A percentile compares a stretch with the other conserved stretches of the same genome.
Evolutionary conservation across 2,797 vertebrate species (phyloP).

Genomic region (Sus cebifrons): DNA sequence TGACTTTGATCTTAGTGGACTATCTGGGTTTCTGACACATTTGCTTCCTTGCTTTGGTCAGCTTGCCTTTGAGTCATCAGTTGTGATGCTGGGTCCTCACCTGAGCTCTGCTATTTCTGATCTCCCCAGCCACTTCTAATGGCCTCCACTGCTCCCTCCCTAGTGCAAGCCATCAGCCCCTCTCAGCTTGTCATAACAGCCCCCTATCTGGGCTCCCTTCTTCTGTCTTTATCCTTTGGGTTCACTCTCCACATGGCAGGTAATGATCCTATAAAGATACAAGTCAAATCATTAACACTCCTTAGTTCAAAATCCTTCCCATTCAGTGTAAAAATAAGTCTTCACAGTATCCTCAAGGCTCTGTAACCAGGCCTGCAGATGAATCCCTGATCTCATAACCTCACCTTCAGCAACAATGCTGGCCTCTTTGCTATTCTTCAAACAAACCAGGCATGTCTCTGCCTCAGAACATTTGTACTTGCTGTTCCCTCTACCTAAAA

Average conservation of each 20-base stretch:
- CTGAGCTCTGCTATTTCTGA: not conserved
- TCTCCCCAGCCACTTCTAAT: not conserved
- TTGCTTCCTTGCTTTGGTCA: not conserved
- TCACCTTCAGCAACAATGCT: not conserved
- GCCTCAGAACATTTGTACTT: not conserved
- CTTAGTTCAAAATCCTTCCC: not conserved
- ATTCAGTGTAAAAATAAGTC: not conserved
- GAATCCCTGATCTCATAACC: not conserved
- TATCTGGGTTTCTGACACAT: not conserved
- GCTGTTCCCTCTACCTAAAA: not conserved
- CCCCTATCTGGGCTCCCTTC: not conserved
- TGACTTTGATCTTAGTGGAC: not conserved
- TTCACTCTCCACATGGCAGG: not conserved
- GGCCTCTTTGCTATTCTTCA: not conserved
- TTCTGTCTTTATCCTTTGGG: not conserved
- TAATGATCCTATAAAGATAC: not conserved
- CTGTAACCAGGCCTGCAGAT: not conserved
- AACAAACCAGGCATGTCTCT: too few species aligned
- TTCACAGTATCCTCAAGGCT: not conserved
- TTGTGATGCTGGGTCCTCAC: not conserved
- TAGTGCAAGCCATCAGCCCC: not conserved
- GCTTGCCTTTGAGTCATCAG: not conserved
- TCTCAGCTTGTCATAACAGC: not conserved
- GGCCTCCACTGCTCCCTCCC: not conserved
- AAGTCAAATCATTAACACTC: not conserved